Evolutionary conservation across 2,797 vertebrate species (phyloP).

Genomic region (Coregonus suidteri): DNA sequence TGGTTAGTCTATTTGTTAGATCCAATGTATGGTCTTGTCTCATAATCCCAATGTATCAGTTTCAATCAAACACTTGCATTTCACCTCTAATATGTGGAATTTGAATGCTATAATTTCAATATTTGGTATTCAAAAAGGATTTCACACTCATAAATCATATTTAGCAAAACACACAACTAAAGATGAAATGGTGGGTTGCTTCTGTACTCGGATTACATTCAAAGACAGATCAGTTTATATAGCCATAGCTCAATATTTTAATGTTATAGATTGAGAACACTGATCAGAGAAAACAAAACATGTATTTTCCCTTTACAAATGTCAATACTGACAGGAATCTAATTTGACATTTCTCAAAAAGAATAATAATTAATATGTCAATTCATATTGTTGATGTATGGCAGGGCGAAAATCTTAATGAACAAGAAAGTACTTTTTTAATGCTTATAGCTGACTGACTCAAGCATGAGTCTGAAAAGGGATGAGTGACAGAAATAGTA

Average conservation of each 20-base stretch:
- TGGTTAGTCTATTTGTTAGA: slow-evolving; percentile 3
- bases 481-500: no score
- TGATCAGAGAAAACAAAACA: background rate
- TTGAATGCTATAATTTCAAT: no score
- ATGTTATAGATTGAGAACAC: background rate
- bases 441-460: no score
- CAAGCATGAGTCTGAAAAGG: no score
- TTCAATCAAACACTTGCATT: background rate
- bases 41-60: background rate
- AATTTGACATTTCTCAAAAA: background rate
- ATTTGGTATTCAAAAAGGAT: background rate
- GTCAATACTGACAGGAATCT: background rate
- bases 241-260: background rate
- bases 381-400: background rate
- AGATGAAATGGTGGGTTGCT: background rate
- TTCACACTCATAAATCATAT: background rate
- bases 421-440: no score
- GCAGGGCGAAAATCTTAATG: no score
- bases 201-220: background rate
- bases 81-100: no score
- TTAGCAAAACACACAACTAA: background rate
- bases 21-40: background rate
- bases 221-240: background rate
- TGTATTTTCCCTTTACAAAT: background rate
- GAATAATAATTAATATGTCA: background rate